Base-by-base conservation (phyloP, 2,797 vertebrate genomes). In the Chromis chromis region DNA sequence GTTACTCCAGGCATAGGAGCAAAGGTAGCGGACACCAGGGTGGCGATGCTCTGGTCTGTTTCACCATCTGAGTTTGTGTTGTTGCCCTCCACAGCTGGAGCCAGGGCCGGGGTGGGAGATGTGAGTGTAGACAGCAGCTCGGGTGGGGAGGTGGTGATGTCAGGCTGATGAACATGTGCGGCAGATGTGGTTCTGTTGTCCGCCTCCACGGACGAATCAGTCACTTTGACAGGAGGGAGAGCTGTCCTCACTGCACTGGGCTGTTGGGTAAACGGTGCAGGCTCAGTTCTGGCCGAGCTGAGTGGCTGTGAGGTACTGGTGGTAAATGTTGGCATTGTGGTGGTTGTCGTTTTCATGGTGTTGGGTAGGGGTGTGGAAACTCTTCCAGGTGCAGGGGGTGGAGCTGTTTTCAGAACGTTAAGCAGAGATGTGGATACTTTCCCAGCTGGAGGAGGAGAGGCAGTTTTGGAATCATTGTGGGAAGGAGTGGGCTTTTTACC, bases 1-100 rank as follows among this genome's bases (percentile, higher is more conserved):
- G 93, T 94, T 17, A 92, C 87, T 0, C 93, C 92, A 2, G 93
- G 94, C 94, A 96, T 95, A 7, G 92, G 95, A 9, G 91, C 89
- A 57, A 94, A 95, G 24, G 91, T 94, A 11, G 87, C 94, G 3
- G 90, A 78, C 61, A 94, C 48, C 6, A 95, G 77, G 39, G 92
- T 93, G 56, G 94, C 90, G 2, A 95, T 69, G 28, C 74, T 74
- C 31, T 88, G 21, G 8, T 91, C 86, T 0, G 49, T 4, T 25
- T 90, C 89, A 8, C 48, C 57, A 4, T 77, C 74, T 10, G 70
- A 28, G 22, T 86, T 65, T 12, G 69, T 77, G 56, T 81, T 40
- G 70, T 85, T 83, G 50, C 64, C 68, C 3, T 82, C 79, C 14
- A 63, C 21, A 12, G 63, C 24, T 0, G 77, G 76, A 19, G 79